These are phyloP conservation scores for Drosophila guanche DNA, from an alignment of 1,140 invertebrate genomes.

Conservation along the genomic window DNA sequence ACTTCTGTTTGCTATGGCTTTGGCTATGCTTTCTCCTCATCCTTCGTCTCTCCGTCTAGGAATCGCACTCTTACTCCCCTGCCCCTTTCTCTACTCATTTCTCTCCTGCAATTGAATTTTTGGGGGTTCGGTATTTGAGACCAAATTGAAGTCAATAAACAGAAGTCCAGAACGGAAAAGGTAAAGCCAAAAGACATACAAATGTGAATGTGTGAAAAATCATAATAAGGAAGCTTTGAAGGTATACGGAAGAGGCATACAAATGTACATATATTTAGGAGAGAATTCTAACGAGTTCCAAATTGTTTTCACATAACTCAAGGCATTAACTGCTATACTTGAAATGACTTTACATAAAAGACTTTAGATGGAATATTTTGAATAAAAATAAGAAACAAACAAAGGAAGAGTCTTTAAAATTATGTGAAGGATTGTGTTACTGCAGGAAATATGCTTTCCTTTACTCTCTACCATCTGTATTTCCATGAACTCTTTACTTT, in stretches of 20 bases:
- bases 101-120: slow-evolving; percentile 58
- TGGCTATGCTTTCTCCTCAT: slow-evolving; percentile 20
- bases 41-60: background rate
- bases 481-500: too few species aligned
- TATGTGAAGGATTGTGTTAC: too few species aligned
- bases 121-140: slow-evolving; percentile 50
- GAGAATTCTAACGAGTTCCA: background rate
- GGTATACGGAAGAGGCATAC: too few species aligned
- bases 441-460: too few species aligned
- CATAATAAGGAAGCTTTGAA: slow-evolving; percentile 27
- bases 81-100: slow-evolving; percentile 15
- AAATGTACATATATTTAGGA: too few species aligned
- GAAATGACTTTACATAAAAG: slow-evolving; percentile 12
- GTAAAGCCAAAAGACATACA: slow-evolving; percentile 48
- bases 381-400: too few species aligned
- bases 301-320: background rate
- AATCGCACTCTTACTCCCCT: slow-evolving; percentile 18
- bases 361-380: slow-evolving; percentile 5
- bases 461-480: too few species aligned
- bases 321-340: background rate
- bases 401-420: too few species aligned
- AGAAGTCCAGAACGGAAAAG: slow-evolving; percentile 42
- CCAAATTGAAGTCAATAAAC: slow-evolving; percentile 77
- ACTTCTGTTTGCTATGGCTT: slow-evolving; percentile 21
- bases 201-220: slow-evolving; percentile 11